Evolutionary conservation across 2,113 vertebrate genomes (phyloP), one percentile per base, ranked within the genome.

Genomic region (Meleagris gallopavo): DNA sequence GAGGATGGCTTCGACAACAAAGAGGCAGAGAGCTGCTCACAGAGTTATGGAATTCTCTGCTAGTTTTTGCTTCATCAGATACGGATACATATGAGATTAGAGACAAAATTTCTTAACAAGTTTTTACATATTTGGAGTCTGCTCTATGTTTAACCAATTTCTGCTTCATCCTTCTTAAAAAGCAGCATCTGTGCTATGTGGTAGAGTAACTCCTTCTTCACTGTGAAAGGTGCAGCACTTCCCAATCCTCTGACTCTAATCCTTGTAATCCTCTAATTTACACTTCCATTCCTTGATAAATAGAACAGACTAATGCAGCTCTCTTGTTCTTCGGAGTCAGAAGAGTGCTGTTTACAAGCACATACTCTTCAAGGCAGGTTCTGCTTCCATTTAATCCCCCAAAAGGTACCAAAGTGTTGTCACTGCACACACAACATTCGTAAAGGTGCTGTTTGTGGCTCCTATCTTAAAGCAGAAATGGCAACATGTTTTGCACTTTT

Each of bases 1-100:
- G 8, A 82, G 64, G 58, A 76, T 24, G 34, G 24, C 43, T 50
- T 29, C 34, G 73, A 0, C 3, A 11, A 36, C 54, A n/a, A 81
- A 89, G 32, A 15, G 40, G 34, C 2, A 16, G 60, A 4, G 3
- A 91, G 17, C 41, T 90, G 61, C 32, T 41, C 62, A 79, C 1
- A 36, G 30, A 46, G 20, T 1, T 4, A 90, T 11, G 0, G 0
- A 67, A 43, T 22, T 93, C 46, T 75, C 48, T 29, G n/a, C 43
- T 73, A 61, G 66, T 10, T 89, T 87, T 83, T 86, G 61, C 61
- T 74, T 60, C 76, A 78, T 83, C 76, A 43, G 15, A 43, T 43
- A 83, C 30, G 61, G 58, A 86, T 41, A 64, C 30, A 46, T 40
- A 6, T 60, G 18, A 77, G 18, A 77, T 71, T 69, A 71, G 61